These are phyloP conservation scores for Aurelia aurita complex sp. Pacific DNA, from an alignment of 30 jellyfish, hydroid and myxozoan species.

Conservation along the genomic window DNA sequence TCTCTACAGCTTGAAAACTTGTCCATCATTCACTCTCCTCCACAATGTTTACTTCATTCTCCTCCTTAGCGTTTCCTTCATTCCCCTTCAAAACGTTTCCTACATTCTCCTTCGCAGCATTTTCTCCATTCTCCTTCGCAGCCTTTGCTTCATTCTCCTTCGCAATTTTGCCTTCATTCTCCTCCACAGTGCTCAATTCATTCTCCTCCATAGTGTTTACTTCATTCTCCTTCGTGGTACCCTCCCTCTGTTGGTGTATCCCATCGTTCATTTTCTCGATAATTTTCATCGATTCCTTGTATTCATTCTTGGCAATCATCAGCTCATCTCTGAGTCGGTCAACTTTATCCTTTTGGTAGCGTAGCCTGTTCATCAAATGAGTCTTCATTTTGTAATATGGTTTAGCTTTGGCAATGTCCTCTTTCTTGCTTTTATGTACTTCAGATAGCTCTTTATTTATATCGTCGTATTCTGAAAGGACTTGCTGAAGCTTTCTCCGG, in stretches of 20 bases:
- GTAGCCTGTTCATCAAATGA: too few relatives aligned
- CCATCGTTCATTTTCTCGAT: neutral
- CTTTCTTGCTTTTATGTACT: too few relatives aligned
- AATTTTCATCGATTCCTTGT: neutral
- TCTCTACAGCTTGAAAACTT: neutral
- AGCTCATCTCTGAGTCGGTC: too few relatives aligned
- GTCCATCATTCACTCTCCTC: neutral
- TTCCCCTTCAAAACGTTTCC: neutral
- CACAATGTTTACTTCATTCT: neutral
- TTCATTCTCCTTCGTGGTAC: neutral
- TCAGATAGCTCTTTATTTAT: too few relatives aligned
- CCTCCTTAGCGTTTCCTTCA: neutral
- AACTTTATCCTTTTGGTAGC: too few relatives aligned
- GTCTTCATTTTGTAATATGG: too few relatives aligned
- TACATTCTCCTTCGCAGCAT: neutral
- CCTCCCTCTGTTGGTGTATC: neutral
- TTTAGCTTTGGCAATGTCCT: too few relatives aligned
- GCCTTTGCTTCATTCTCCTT: neutral
- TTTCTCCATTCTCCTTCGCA: constrained; percentile 1
- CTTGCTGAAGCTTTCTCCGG: too few relatives aligned
- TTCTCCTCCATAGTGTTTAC: neutral
- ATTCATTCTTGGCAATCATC: neutral
- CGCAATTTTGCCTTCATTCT: neutral
- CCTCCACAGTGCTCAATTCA: neutral
- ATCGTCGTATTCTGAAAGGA: too few relatives aligned